A percentile compares a stretch with the other conserved stretches of the same genome.
Conservation (phyloP, 2,113 vertebrate genomes). For the Paratilapia polleni region DNA sequence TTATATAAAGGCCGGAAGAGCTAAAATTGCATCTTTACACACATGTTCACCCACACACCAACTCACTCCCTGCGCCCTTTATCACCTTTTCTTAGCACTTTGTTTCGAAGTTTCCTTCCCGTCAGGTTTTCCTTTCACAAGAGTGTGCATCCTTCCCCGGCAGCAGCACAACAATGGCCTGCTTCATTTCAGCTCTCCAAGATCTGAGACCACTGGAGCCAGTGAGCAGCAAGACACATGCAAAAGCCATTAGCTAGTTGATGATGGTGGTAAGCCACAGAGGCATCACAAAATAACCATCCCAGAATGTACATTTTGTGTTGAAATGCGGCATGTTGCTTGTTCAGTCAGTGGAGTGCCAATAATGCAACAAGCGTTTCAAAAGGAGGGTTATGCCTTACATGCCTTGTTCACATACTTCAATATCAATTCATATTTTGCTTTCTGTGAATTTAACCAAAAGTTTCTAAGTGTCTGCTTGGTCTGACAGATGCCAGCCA, state of each 20-base stretch:
- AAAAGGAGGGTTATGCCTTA: conserved; percentile 4
- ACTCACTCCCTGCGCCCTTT: conserved; percentile 30
- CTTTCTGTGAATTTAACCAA: conserved; percentile 14
- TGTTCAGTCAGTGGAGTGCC: neutral
- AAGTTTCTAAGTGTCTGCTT: conserved; percentile 15
- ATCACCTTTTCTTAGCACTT: conserved; percentile 65
- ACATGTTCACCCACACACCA: conserved; percentile 5
- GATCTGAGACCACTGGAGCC: conserved; percentile 63
- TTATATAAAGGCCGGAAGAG: conserved; percentile 66
- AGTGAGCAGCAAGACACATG: conserved; percentile 57
- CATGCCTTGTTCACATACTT: conserved; percentile 16
- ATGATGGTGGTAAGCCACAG: conserved; percentile 61
- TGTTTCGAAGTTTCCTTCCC: conserved; percentile 74
- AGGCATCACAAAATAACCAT: conserved; percentile 56
- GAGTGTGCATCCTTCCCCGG: conserved; percentile 45
- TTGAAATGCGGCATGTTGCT: conserved; percentile 15
- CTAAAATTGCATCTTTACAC: conserved; percentile 39
- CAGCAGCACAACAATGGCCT: conserved; percentile 62
- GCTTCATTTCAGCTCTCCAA: conserved; percentile 62
- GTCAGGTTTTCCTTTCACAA: conserved; percentile 57
- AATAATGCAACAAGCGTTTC: neutral
- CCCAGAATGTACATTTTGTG: conserved; percentile 39
- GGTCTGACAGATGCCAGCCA: conserved; percentile 22
- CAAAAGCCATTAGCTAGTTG: conserved; percentile 69
- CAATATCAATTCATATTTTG: conserved; percentile 26